These are phyloP conservation scores for Myripristis murdjan DNA, from an alignment of 2,797 vertebrate species.

Conservation along the genomic window DNA sequence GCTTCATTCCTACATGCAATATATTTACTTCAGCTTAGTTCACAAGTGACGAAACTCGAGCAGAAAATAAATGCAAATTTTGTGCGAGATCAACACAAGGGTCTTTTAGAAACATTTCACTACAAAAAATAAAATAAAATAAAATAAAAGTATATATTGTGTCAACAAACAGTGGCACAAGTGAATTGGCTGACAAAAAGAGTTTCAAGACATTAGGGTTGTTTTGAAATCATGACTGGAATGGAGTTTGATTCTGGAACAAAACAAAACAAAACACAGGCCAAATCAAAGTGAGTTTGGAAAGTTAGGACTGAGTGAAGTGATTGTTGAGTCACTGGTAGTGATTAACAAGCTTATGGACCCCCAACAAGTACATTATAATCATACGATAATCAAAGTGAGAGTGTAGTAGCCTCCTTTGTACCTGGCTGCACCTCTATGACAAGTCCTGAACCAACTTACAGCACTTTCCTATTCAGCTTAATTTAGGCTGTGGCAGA, in stretches of 20 bases:
- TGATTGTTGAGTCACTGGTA: constrained; percentile 45
- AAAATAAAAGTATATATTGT: constrained; percentile 32
- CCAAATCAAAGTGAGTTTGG: constrained; percentile 10
- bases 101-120: constrained; percentile 51
- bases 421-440: constrained; percentile 38
- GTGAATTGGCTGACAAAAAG: constrained; percentile 25
- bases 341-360: constrained; percentile 52
- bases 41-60: constrained; percentile 29
- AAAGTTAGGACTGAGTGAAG: constrained; percentile 19
- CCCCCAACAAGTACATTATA: constrained; percentile 25
- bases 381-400: constrained; percentile 26
- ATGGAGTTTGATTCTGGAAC: no score
- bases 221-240: no score
- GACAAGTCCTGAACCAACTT: constrained; percentile 53
- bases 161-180: constrained; percentile 41
- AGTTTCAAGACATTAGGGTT: neutral
- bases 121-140: no score
- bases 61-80: constrained; percentile 56
- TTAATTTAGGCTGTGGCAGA: constrained; percentile 64
- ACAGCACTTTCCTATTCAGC: constrained; percentile 51
- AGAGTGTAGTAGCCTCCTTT: constrained; percentile 34
- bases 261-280: constrained; percentile 15
- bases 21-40: constrained; percentile 35
- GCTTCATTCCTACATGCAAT: constrained; percentile 45
- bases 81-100: constrained; percentile 39